phyloP scores from a whole-genome alignment of 2,797 vertebrate genomes.

The Crocidura indochinensis region DNA sequence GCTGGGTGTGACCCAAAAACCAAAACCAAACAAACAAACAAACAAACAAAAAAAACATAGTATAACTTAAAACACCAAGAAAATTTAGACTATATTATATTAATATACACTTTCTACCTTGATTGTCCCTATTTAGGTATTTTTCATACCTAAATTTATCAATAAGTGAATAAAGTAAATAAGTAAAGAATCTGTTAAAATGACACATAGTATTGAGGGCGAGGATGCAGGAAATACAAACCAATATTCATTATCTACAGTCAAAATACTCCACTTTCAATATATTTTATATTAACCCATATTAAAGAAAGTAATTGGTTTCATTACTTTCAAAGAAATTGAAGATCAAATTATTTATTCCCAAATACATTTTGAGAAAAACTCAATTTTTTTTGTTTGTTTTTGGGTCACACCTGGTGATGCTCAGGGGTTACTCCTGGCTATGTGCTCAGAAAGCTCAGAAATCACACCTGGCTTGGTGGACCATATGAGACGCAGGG shows the following conservation, averaged over 20 bases:
- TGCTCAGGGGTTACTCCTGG: too few species aligned
- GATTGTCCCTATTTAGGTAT: background rate
- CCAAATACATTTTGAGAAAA: constrained; percentile 55
- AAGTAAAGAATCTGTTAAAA: constrained; percentile 48
- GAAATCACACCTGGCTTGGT: too few species aligned
- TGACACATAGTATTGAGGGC: background rate
- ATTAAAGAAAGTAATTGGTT: constrained; percentile 10
- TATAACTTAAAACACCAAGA: background rate
- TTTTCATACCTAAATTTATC: background rate
- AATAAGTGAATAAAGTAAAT: background rate
- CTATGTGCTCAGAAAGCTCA: too few species aligned
- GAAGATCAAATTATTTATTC: constrained; percentile 28
- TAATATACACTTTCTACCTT: constrained; percentile 8
- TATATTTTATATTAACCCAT: constrained; percentile 8
- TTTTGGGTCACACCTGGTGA: too few species aligned
- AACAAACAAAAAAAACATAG: too few species aligned
- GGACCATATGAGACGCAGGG: too few species aligned
- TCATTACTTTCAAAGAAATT: constrained; percentile 62
- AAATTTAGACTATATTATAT: background rate
- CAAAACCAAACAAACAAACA: too few species aligned
- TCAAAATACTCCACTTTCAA: constrained; percentile 10
- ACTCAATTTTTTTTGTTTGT: too few species aligned
- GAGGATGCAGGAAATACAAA: background rate
- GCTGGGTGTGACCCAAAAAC: too few species aligned
- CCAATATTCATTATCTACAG: constrained; percentile 34